These are phyloP conservation scores for Nematolebias whitei DNA, from an alignment of 2,113 vertebrate species.

Conservation along the genomic window DNA sequence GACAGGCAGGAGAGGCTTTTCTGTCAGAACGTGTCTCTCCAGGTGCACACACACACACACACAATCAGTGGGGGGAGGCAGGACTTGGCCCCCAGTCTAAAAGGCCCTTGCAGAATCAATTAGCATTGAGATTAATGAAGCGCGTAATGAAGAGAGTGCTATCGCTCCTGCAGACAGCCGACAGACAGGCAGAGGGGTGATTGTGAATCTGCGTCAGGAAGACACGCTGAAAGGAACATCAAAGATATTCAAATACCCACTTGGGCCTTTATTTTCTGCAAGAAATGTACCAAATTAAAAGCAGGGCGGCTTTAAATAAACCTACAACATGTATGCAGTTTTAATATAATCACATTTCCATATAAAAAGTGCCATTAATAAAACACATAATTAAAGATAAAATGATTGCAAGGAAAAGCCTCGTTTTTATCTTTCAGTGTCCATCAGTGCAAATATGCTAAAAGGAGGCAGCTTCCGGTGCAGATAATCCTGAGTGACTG, in stretches of 20 bases:
- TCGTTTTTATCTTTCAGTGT: slow-evolving; percentile 67
- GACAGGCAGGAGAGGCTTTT: slow-evolving; percentile 70
- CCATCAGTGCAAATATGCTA: slow-evolving; percentile 66
- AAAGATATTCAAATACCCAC: slow-evolving; percentile 76
- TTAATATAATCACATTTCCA: slow-evolving; percentile 68
- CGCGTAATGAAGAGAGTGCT: slow-evolving; percentile 75
- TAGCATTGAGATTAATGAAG: slow-evolving; percentile 82
- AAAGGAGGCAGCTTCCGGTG: slow-evolving; percentile 61
- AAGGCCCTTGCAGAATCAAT: slow-evolving; percentile 78
- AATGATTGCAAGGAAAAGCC: slow-evolving; percentile 67
- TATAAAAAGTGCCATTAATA: slow-evolving; percentile 73
- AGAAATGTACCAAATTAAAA: slow-evolving; percentile 68
- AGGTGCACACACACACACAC: slow-evolving; percentile 56
- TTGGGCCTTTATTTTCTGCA: slow-evolving; percentile 37
- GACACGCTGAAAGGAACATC: slow-evolving; percentile 70
- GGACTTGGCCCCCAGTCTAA: slow-evolving; percentile 61
- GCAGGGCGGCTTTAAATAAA: slow-evolving; percentile 60
- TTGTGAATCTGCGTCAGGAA: slow-evolving; percentile 61
- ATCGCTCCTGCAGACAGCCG: slow-evolving; percentile 67
- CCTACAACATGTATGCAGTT: slow-evolving; percentile 43
- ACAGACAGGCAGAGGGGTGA: slow-evolving; percentile 57
- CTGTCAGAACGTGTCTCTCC: slow-evolving; percentile 60
- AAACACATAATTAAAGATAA: slow-evolving; percentile 78
- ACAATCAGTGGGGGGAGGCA: slow-evolving; percentile 54
- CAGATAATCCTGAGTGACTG: slow-evolving; percentile 59